Evolutionary conservation across 2,797 vertebrate species (phyloP).

Genomic region (Syngnathus rostellatus): DNA sequence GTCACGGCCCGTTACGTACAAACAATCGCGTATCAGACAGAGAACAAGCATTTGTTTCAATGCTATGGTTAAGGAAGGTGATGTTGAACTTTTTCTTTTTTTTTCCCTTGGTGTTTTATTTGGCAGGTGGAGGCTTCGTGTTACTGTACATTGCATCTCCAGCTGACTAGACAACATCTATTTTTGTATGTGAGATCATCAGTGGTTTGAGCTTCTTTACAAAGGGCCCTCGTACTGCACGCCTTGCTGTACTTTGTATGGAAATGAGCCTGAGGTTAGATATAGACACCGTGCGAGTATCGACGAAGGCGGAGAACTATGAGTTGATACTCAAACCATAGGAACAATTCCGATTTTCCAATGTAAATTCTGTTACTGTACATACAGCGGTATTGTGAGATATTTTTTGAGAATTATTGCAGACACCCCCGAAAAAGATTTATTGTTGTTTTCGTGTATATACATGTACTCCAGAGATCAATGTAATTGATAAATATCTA

Average conservation of each 20-base stretch:
- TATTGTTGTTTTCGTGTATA: conserved; percentile 81
- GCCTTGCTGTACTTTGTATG: conserved; percentile 52
- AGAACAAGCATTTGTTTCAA: conserved; percentile 17
- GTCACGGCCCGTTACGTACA: conserved; percentile 46
- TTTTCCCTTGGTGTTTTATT: conserved; percentile 51
- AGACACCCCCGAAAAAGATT: conserved; percentile 57
- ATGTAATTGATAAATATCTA: conserved; percentile 93
- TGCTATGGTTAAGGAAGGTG: conserved; percentile 43
- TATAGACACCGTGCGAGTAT: conserved; percentile 46
- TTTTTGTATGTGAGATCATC: conserved; percentile 71
- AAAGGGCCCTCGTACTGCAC: conserved; percentile 24
- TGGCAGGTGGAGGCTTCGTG: conserved; percentile 67
- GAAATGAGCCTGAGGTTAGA: conserved; percentile 37
- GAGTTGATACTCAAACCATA: conserved; percentile 57
- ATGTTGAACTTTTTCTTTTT: conserved; percentile 60
- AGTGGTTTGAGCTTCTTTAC: conserved; percentile 59
- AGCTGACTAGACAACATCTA: conserved; percentile 69
- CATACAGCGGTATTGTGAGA: conserved; percentile 71
- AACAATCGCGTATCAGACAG: conserved; percentile 37
- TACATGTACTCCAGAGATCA: conserved; percentile 73
- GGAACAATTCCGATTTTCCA: conserved; percentile 67
- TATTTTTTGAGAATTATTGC: conserved; percentile 72
- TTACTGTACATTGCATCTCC: conserved; percentile 68
- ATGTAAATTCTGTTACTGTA: conserved; percentile 73
- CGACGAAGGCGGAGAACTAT: conserved; percentile 28